Base-by-base conservation (phyloP, 2,888 invertebrate genomes). In the Drosophila quinaria region DNA sequence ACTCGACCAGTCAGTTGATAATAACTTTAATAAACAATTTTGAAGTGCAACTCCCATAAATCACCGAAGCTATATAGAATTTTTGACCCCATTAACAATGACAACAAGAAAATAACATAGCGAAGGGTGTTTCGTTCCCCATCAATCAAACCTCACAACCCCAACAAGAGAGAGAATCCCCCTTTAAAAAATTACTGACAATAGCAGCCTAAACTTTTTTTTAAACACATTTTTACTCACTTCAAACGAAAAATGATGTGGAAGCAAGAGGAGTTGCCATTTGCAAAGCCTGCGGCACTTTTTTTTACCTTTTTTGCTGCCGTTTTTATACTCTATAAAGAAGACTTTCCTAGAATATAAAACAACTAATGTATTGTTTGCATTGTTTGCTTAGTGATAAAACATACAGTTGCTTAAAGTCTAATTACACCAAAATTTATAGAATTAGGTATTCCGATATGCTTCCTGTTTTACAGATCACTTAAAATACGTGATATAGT, bases 31-130 rank as follows among this genome's bases (percentile, higher is more conserved):
- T 80, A 60, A 69, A 76, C 52, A 46, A 44, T 25, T 78, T 70
- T 59, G 19, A 71, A 71, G 64, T 71, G 56, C 62, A 69, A 83
- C 56, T 47, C 39, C 49, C 72, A 83, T 80, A 83, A 80, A 80
- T 80, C 81, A 72, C 61, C 37, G 3, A 41, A 35, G 17, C 46
- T 44, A 15, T 17, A 59, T 39, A 22, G 25, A 71, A 64, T 67
- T 76, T 70, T 35, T 83, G 80, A 80, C 84, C 80, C 81, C 84
- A 80, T 80, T 80, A 52, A 69, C 66, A 80, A 61, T 67, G 84
- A 76, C 82, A 80, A 55, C 52, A 52, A 49, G 17, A 17, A 47
- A 17, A 22, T 4, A 41, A 33, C 39, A 58, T 17, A 8, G 35
- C 39, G 60, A 67, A 59, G 67, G 80, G 65, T 74, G 52, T 22